A percentile compares a stretch with the other conserved stretches of the same genome.
Evolutionary conservation across 2,113 vertebrate species (phyloP).

Genomic region (Plestiodon gilberti): DNA sequence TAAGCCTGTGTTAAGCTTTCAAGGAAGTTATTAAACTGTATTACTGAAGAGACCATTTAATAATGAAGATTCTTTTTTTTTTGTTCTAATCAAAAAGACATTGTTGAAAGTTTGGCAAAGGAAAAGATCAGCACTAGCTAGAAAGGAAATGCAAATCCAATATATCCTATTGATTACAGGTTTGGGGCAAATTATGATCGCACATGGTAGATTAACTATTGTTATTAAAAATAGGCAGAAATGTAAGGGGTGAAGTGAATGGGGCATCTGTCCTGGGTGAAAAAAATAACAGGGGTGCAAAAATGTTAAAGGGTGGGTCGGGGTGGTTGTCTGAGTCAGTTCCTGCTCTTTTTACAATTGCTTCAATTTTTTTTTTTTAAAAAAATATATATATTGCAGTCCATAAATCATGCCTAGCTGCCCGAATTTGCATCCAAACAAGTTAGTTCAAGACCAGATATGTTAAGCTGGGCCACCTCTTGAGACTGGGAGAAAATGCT

Average conservation of each 20-base stretch:
- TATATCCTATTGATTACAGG: neutral
- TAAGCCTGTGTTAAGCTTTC: slow-evolving; percentile 21
- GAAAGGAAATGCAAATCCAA: slow-evolving; percentile 5
- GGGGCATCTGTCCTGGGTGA: too few relatives aligned
- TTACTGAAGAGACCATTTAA: neutral
- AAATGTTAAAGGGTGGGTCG: too few relatives aligned
- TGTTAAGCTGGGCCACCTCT: too few relatives aligned
- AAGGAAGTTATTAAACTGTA: neutral
- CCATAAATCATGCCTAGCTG: too few relatives aligned
- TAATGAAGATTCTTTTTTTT: slow-evolving; percentile 20
- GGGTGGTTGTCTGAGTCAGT: too few relatives aligned
- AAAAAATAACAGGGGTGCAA: too few relatives aligned
- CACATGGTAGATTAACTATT: neutral
- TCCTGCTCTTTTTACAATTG: too few relatives aligned
- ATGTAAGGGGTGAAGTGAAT: neutral
- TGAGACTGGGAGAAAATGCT: too few relatives aligned
- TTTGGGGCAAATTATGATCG: neutral
- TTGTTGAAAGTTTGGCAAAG: slow-evolving; percentile 18
- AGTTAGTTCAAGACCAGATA: too few relatives aligned
- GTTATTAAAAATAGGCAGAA: neutral
- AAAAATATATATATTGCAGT: too few relatives aligned
- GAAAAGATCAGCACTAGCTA: slow-evolving; percentile 33
- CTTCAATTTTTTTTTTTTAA: too few relatives aligned
- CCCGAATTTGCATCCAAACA: too few relatives aligned
- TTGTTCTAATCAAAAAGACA: neutral